Base-by-base conservation (phyloP, 2,888 invertebrate species). In the Tinea semifulvella region DNA sequence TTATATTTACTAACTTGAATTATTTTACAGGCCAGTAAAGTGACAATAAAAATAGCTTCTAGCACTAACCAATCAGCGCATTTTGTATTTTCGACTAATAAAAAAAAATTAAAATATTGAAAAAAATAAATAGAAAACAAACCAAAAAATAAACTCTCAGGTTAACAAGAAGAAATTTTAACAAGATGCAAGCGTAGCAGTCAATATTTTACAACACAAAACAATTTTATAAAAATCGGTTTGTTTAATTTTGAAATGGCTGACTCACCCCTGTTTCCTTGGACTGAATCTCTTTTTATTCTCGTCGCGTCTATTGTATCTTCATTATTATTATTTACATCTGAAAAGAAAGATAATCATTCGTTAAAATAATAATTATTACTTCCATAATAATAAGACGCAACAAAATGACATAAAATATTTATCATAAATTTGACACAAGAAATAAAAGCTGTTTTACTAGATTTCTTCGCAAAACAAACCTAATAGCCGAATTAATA, bases 231-330 rank as follows among this genome's bases (percentile, higher is more conserved):
- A 14, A 36, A 8, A 11, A n/a, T 7, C 6, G 4, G 16, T 36
- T 38, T 18, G 16, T 5, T 16, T 3, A 38, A 8, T 18, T 38
- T n/a, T 18, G 18, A 17, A 38, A 2, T 2, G 14, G n/a, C n/a
- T 16, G 49, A 61, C 81, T 65, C 56, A 82, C 82, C 82, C 75
- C 79, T 75, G 64, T 81, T 81, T 64, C 76, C 80, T 49, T 73
- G 72, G 53, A 73, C 75, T 46, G 72, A 70, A 53, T 82, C 77
- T 46, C 82, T 65, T 63, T 81, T 82, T 56, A 76, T 70, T 52
- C 81, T 73, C 47, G 77, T 63, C 38, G 68, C 73, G 52, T 79
- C 75, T 57, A 76, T 66, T 53, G 61, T 53, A 55, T 74, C 73
- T 48, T 74, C 61, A 50, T 65, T 55, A 16, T 43, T 50, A 38